Evolutionary conservation across 2,888 invertebrate species (phyloP).

Genomic region (Microctonus aethiopoides): DNA sequence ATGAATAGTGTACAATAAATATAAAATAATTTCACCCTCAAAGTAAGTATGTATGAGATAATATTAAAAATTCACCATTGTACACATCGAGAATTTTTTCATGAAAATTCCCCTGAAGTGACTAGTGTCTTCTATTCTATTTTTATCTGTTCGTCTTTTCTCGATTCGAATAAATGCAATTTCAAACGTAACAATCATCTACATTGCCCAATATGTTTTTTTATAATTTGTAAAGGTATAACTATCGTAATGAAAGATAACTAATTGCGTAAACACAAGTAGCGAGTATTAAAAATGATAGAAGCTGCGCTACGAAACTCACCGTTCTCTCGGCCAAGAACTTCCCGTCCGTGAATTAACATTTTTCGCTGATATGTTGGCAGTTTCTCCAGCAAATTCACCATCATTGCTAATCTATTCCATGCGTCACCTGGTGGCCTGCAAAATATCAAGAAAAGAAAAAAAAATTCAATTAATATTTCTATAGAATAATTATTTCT

Average conservation of each 20-base stretch:
- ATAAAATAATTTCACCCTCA: too few species aligned
- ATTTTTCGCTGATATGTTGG: constrained; percentile 69
- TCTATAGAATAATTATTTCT: not conserved
- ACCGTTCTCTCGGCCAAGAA: constrained; percentile 55
- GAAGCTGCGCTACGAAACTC: constrained; percentile 41
- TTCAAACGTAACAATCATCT: constrained; percentile 29
- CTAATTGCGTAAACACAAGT: constrained; percentile 25
- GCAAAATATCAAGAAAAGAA: constrained; percentile 47
- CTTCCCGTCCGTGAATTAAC: constrained; percentile 68
- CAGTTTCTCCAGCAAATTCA: constrained; percentile 79
- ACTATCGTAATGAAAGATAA: constrained; percentile 18
- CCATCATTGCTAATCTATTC: constrained; percentile 81
- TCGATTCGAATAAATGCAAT: constrained; percentile 24
- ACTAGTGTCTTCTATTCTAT: too few species aligned
- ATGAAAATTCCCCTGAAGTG: too few species aligned
- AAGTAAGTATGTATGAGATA: too few species aligned
- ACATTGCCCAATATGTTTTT: not conserved
- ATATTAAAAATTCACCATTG: too few species aligned
- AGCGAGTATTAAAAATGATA: constrained; percentile 15
- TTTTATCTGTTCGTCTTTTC: not conserved
- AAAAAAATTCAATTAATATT: too few species aligned
- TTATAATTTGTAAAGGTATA: constrained; percentile 29
- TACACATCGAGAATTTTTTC: too few species aligned
- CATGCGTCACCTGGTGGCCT: constrained; percentile 82
- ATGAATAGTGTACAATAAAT: too few species aligned